These are phyloP conservation scores for Etheostoma cragini DNA, from an alignment of 2,113 vertebrate species.

Conservation along the genomic window DNA sequence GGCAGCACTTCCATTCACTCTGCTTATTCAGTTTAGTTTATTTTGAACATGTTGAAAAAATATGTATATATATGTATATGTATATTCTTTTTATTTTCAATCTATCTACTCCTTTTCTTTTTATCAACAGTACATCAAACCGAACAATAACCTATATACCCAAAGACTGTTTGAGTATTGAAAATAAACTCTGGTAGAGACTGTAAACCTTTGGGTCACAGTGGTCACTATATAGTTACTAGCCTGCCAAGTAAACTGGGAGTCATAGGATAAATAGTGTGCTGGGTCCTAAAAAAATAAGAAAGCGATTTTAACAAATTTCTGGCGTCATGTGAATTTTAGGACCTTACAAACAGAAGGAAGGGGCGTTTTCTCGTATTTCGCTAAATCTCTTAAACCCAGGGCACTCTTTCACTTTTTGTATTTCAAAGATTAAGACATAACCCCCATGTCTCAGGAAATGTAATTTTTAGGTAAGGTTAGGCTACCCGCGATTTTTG, in stretches of 20 bases:
- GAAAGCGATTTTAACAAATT: not conserved
- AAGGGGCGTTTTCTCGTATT: not conserved
- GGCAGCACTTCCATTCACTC: not conserved
- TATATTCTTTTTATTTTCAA: too few species aligned
- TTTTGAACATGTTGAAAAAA: too few species aligned
- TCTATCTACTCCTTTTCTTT: too few species aligned
- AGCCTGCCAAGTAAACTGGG: not conserved
- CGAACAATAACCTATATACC: too few species aligned
- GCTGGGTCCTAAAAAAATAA: not conserved
- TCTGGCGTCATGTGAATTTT: conserved; percentile 21
- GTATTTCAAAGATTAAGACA: not conserved
- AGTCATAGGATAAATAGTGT: not conserved
- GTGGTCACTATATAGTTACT: not conserved
- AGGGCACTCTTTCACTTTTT: conserved; percentile 3
- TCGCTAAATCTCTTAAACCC: conserved; percentile 1
- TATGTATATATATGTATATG: too few species aligned
- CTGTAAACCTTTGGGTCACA: not conserved
- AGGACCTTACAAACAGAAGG: conserved; percentile 9
- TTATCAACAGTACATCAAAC: too few species aligned
- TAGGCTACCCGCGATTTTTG: not conserved
- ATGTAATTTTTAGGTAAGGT: not conserved
- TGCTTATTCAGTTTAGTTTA: not conserved
- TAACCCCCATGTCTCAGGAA: not conserved
- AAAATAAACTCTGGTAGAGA: conserved; percentile 1
- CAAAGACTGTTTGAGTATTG: conserved; percentile 1